phyloP scores from a whole-genome alignment of 2,888 invertebrate genomes.

The Blera fallax region DNA sequence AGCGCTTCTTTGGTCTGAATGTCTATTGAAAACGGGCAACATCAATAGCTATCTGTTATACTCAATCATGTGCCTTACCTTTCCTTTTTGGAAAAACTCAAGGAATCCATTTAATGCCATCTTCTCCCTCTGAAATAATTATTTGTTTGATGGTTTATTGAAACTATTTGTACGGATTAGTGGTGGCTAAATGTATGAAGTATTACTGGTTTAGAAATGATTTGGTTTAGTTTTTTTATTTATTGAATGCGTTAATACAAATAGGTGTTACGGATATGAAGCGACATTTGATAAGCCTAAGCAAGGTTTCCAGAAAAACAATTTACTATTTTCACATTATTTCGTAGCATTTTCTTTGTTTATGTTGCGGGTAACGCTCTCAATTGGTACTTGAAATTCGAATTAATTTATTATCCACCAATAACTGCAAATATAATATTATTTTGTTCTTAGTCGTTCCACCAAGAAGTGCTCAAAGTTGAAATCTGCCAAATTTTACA shows the following conservation, averaged over 20 bases:
- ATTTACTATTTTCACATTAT: conserved; percentile 57
- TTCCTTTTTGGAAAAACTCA: conserved; percentile 90
- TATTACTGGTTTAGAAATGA: not conserved
- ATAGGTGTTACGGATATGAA: not conserved
- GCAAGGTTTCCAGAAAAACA: not conserved
- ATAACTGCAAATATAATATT: not conserved
- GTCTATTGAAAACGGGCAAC: conserved; percentile 84
- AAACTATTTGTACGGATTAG: too few species aligned
- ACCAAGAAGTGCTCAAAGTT: too few species aligned
- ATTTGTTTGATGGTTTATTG: conserved; percentile 17
- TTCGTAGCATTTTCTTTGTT: conserved; percentile 49
- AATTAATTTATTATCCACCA: not conserved
- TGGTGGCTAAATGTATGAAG: conserved; percentile 15
- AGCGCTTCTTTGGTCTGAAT: conserved; percentile 93
- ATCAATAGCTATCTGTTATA: not conserved
- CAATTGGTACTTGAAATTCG: not conserved
- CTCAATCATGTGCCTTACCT: conserved; percentile 82
- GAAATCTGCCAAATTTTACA: too few species aligned
- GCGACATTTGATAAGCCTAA: conserved; percentile 27
- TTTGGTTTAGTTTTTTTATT: not conserved
- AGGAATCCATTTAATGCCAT: conserved; percentile 88
- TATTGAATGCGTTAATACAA: conserved; percentile 19
- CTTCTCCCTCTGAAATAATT: conserved; percentile 68
- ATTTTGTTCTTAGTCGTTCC: too few species aligned
- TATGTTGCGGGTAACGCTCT: not conserved